A percentile compares a stretch with the other conserved stretches of the same genome.
Conservation (phyloP, 1,140 invertebrate species). For the Prorops nasuta region DNA sequence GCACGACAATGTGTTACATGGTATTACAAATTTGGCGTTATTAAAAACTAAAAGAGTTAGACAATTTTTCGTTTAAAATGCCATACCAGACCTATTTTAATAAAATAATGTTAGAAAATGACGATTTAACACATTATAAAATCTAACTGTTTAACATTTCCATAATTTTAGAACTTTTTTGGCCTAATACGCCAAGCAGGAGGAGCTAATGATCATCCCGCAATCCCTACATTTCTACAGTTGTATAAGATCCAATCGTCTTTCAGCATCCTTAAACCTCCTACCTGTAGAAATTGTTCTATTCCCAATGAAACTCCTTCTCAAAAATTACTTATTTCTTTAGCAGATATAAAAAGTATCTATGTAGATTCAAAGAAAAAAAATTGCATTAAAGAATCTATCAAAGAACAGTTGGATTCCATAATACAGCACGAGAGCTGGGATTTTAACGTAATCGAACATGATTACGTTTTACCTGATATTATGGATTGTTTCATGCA, state of each 20-base stretch:
- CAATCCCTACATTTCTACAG: conserved; percentile 5
- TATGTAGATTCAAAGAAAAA: conserved; percentile 1
- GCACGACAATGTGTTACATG: too few relatives aligned
- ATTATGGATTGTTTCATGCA: conserved; percentile 10
- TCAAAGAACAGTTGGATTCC: conserved; percentile 1
- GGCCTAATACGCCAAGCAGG: conserved; percentile 4
- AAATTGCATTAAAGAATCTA: not conserved
- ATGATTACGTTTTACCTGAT: conserved; percentile 6
- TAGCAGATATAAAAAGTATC: conserved; percentile 8
- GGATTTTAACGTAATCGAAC: conserved; percentile 11
- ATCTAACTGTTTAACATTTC: too few relatives aligned
- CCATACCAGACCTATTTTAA: too few relatives aligned
- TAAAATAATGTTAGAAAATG: too few relatives aligned
- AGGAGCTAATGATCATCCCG: conserved; percentile 5
- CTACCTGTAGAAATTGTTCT: conserved; percentile 6
- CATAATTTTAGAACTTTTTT: conserved; percentile 7
- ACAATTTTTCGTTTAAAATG: too few relatives aligned
- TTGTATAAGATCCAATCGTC: conserved; percentile 9
- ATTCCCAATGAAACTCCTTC: not conserved
- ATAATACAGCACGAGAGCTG: conserved; percentile 12
- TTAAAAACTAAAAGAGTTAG: too few relatives aligned
- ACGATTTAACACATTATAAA: too few relatives aligned
- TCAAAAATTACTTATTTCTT: not conserved
- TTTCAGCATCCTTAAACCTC: conserved; percentile 1
- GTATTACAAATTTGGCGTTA: too few relatives aligned